Percentiles rank a stretch among this genome's conserved stretches.
Conservation (phyloP, 2,113 vertebrate genomes). For the Syngnathoides biaculeatus region DNA sequence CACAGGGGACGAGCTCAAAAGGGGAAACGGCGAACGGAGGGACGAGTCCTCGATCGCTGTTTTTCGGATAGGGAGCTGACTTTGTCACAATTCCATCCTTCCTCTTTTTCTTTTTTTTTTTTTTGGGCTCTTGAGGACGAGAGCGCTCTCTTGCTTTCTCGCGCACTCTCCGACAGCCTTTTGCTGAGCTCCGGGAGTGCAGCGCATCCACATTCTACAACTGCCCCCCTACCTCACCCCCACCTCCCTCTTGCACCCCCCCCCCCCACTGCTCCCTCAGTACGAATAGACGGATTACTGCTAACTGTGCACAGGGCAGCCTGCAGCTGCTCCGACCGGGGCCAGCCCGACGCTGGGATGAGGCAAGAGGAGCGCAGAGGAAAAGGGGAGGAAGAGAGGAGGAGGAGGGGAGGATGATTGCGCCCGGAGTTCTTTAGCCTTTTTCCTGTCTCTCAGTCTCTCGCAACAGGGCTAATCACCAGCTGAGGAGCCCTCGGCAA, state of each 20-base stretch:
- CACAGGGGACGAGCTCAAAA: slow-evolving; percentile 51
- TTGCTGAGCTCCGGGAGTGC: slow-evolving; percentile 68
- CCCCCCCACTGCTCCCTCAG: slow-evolving; percentile 64
- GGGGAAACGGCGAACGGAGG: slow-evolving; percentile 37
- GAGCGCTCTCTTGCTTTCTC: slow-evolving; percentile 43
- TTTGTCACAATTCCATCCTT: slow-evolving; percentile 41
- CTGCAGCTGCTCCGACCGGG: slow-evolving; percentile 79
- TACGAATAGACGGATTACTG: slow-evolving; percentile 83
- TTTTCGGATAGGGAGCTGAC: slow-evolving; percentile 50
- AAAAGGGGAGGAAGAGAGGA: slow-evolving; percentile 35
- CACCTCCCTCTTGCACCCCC: slow-evolving; percentile 49
- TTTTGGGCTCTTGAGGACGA: slow-evolving; percentile 59
- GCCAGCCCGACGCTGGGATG: slow-evolving; percentile 74
- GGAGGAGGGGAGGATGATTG: slow-evolving; percentile 58
- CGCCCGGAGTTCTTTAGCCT: slow-evolving; percentile 74
- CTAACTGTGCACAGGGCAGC: slow-evolving; percentile 79
- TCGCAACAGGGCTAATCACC: slow-evolving; percentile 74
- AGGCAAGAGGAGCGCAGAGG: slow-evolving; percentile 62
- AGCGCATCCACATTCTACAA: slow-evolving; percentile 60
- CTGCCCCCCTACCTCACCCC: slow-evolving; percentile 51
- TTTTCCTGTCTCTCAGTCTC: slow-evolving; percentile 72
- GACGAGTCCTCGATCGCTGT: slow-evolving; percentile 56
- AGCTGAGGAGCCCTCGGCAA: slow-evolving; percentile 69
- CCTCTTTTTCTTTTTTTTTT: slow-evolving; percentile 45
- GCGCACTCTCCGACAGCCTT: slow-evolving; percentile 54